phyloP scores from a whole-genome alignment of 2,113 vertebrate species.

The Nyctereutes procyonoides region DNA sequence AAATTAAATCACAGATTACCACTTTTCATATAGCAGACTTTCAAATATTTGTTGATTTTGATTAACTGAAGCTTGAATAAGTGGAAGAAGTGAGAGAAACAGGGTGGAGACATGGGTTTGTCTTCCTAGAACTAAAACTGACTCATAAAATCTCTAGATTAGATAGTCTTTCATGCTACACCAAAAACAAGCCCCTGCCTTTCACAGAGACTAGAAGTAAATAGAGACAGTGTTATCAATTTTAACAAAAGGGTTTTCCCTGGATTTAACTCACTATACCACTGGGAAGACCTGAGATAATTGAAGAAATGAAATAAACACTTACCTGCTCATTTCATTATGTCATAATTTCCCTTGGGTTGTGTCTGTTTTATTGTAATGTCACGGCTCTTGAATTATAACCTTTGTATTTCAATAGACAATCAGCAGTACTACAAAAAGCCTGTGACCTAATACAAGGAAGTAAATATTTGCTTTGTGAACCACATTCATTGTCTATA shows the following conservation, averaged over 20 bases:
- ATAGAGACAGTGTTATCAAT: not conserved
- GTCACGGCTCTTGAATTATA: slow-evolving; percentile 54
- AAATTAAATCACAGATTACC: not conserved
- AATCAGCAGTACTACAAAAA: slow-evolving; percentile 45
- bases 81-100: not conserved
- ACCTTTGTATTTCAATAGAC: slow-evolving; percentile 63
- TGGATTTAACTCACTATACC: not conserved
- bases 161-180: not conserved
- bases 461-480: slow-evolving; percentile 75
- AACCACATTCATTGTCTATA: slow-evolving; percentile 58
- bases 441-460: slow-evolving; percentile 53
- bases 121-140: slow-evolving; percentile 10
- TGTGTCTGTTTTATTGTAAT: slow-evolving; percentile 54
- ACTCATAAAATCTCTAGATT: slow-evolving; percentile 2
- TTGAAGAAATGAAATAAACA: slow-evolving; percentile 48
- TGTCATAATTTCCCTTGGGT: slow-evolving; percentile 39
- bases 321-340: slow-evolving; percentile 49
- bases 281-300: not conserved
- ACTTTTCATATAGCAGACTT: not conserved
- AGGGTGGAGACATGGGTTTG: not conserved
- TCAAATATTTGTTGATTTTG: not conserved
- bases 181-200: not conserved
- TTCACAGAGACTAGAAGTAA: not conserved
- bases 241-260: slow-evolving; percentile 5
- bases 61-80: not conserved